Evolutionary conservation across 2,113 vertebrate genomes (phyloP).

Genomic region (Solea senegalensis): DNA sequence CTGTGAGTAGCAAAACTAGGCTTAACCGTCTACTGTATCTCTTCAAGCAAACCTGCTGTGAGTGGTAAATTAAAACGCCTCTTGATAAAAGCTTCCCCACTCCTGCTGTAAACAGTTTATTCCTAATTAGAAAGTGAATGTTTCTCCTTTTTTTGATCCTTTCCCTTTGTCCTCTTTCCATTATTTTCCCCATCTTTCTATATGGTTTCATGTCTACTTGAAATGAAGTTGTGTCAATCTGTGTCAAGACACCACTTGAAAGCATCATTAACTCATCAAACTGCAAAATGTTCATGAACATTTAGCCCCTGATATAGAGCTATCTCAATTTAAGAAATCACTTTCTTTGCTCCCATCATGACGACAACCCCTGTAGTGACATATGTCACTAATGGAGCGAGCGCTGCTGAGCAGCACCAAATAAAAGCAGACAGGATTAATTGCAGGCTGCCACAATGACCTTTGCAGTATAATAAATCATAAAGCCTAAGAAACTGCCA

Average conservation of each 20-base stretch:
- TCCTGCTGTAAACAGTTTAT: too few species aligned
- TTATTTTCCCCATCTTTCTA: too few species aligned
- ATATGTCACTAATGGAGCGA: slow-evolving; percentile 67
- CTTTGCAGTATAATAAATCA: slow-evolving; percentile 81
- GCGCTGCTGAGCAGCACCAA: slow-evolving; percentile 58
- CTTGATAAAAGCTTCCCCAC: too few species aligned
- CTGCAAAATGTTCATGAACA: background rate
- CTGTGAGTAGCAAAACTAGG: too few species aligned
- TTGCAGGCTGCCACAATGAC: slow-evolving; percentile 71
- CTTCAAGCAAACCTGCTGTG: too few species aligned
- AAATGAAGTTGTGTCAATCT: too few species aligned
- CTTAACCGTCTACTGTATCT: too few species aligned
- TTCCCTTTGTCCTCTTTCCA: too few species aligned
- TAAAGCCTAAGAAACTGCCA: slow-evolving; percentile 58
- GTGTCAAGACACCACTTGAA: background rate
- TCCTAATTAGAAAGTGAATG: too few species aligned
- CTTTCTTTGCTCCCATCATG: slow-evolving; percentile 24
- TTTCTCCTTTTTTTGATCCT: too few species aligned
- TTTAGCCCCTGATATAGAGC: background rate
- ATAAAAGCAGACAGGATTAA: slow-evolving; percentile 80
- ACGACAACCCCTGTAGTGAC: slow-evolving; percentile 53
- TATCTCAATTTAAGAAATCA: slow-evolving; percentile 25
- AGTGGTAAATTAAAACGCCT: too few species aligned
- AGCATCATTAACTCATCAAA: background rate
- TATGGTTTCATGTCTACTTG: too few species aligned